A percentile compares a stretch with the other conserved stretches of the same genome.
phyloP scores from a whole-genome alignment of 2,888 invertebrate species.

The Epinotia bilunana region DNA sequence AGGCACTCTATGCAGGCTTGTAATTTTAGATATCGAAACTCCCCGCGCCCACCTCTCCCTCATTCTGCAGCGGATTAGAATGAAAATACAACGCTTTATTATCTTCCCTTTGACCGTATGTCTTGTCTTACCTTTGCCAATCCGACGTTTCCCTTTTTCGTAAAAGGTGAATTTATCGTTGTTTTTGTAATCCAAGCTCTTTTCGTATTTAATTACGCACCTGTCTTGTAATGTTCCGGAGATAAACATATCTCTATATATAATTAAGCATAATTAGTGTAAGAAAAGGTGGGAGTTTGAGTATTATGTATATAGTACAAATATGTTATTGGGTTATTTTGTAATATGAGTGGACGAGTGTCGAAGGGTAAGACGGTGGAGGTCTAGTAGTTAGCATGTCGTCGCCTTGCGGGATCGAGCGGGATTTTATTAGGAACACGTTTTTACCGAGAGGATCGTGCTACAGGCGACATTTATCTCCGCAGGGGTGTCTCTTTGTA shows the following conservation, averaged over 20 bases:
- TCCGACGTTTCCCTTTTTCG: conserved; percentile 62
- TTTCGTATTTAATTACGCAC: conserved; percentile 62
- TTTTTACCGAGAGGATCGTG: conserved; percentile 71
- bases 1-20: conserved; percentile 79
- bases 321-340: conserved; percentile 32
- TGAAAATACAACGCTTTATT: conserved; percentile 82
- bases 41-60: conserved; percentile 65
- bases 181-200: conserved; percentile 60
- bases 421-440: conserved; percentile 70
- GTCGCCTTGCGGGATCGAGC: conserved; percentile 43
- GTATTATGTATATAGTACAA: conserved; percentile 15
- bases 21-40: conserved; percentile 82
- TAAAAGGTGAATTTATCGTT: conserved; percentile 66
- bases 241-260: conserved; percentile 3
- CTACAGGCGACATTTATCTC: conserved; percentile 76
- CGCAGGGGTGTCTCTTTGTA: conserved; percentile 71
- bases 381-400: conserved; percentile 25
- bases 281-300: conserved; percentile 17
- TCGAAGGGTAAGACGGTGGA: conserved; percentile 13
- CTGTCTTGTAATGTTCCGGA: conserved; percentile 43
- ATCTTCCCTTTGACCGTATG: conserved; percentile 80
- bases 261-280: conserved; percentile 27
- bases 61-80: conserved; percentile 75
- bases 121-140: conserved; percentile 75
- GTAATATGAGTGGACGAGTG: conserved; percentile 24